A percentile compares a stretch with the other conserved stretches of the same genome.
Evolutionary conservation across 2,113 vertebrate species (phyloP).

Genomic region (Dolichotis patagonum): DNA sequence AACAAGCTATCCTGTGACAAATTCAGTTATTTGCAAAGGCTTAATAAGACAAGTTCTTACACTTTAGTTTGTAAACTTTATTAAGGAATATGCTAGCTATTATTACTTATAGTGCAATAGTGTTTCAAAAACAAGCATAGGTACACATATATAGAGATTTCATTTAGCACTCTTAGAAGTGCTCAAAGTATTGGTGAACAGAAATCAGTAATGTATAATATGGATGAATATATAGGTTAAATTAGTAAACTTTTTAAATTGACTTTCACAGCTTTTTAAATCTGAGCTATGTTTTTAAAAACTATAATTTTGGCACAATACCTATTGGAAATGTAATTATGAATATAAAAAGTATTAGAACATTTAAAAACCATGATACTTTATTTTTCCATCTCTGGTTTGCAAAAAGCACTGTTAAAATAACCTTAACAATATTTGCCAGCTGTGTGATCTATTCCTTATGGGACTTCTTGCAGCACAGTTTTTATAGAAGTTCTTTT

Average conservation of each 20-base stretch:
- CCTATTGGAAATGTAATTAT: not conserved
- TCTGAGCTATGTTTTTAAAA: not conserved
- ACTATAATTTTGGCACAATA: not conserved
- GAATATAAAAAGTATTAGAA: not conserved
- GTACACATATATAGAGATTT: not conserved
- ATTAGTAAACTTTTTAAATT: not conserved
- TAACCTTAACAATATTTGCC: not conserved
- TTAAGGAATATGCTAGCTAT: not conserved
- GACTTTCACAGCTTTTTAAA: conserved; percentile 23
- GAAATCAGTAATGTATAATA: not conserved
- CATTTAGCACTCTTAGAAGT: not conserved
- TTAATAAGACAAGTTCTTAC: not conserved
- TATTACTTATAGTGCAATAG: not conserved
- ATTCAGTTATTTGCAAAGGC: not conserved
- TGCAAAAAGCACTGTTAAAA: not conserved
- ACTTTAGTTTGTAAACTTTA: not conserved
- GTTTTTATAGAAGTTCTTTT: not conserved
- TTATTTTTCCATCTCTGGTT: not conserved
- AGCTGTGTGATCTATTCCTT: not conserved
- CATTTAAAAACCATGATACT: not conserved
- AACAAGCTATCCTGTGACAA: not conserved
- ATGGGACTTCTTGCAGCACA: not conserved
- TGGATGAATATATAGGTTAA: not conserved
- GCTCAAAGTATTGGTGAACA: not conserved
- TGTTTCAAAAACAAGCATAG: not conserved